Base-by-base conservation (phyloP, 2,888 invertebrate species). In the Crematogaster levior region DNA sequence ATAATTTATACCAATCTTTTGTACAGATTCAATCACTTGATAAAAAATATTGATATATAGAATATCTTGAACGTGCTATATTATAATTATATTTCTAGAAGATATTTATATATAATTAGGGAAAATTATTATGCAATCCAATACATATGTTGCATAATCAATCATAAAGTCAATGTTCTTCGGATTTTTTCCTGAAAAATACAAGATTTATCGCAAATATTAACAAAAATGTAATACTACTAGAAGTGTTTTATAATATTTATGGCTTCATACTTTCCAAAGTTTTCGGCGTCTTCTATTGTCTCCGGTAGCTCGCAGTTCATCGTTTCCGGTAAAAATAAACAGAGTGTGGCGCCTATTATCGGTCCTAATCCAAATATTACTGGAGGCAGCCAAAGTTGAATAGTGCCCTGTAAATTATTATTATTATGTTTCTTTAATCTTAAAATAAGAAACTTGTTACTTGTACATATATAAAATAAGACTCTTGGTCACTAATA, bases 311-410 rank as follows among this genome's bases (percentile, higher is more conserved):
- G 91, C 82, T 94, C 94, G 66, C 94, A 93, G 79, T 94, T 93
- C 88, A 94, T 93, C 4, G 96, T 96, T 92, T 96, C 96, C n/a
- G 96, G 96, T 51, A 96, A 90, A 7, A 95, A 84, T 0, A 95
- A 86, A 82, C 95, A 95, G 1, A 95, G 90, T 10, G 92, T 81
- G 24, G 95, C 95, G 6, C 95, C 95, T n/a, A 95, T 63, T 53
- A 95, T 86, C 1, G 95, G 95, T 9, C 94, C 92, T 7, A 93
- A 82, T 18, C 95, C 95, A 90, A 95, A 95, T 68, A 95, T 90
- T 63, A 95, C 89, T 0, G 95, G 94, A 30, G 95, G 95, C 51
- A 95, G 61, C 93, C 93, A 93, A 4, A 90, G 86, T 82, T 90
- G 72, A 27, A 91, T 58, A 56, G 82, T 85, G 43, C 91, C 92